A percentile compares a stretch with the other conserved stretches of the same genome.
phyloP scores from a whole-genome alignment of 2,797 vertebrate genomes.

The Garrulus glandarius region DNA sequence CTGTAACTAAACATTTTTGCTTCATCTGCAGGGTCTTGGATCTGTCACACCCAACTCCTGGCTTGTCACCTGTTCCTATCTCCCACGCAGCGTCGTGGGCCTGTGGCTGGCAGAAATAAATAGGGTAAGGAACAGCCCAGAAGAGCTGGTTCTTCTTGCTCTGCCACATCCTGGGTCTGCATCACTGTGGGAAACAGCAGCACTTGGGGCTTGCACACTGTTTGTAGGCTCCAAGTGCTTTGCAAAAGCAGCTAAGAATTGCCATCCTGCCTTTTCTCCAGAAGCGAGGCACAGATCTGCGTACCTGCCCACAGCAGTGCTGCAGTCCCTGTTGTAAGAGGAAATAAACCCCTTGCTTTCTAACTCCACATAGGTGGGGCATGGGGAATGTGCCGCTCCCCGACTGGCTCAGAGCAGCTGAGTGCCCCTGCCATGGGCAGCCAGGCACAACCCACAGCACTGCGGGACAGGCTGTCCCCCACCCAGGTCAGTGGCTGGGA shows the following conservation, averaged over 20 bases:
- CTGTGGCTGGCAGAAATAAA: not conserved
- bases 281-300: not conserved
- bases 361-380: rapidly evolving
- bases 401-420: not conserved
- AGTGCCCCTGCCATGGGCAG: rapidly evolving
- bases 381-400: not conserved
- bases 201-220: not conserved
- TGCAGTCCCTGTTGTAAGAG: not conserved
- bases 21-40: not conserved
- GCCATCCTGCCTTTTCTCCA: not conserved
- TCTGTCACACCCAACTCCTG: not conserved
- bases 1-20: conserved; percentile 23
- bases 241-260: not conserved
- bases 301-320: not conserved
- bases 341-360: rapidly evolving
- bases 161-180: not conserved
- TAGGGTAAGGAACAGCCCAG: not conserved
- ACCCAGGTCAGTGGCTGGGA: not conserved
- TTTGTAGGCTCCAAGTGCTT: not conserved
- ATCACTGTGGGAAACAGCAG: not conserved
- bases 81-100: not conserved
- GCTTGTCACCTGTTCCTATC: not conserved
- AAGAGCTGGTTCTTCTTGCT: not conserved
- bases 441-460: not conserved
- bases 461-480: not conserved